Evolutionary conservation across 2,888 invertebrate genomes (phyloP), one percentile per base, ranked within the genome.

Genomic region (Amiota minor): DNA sequence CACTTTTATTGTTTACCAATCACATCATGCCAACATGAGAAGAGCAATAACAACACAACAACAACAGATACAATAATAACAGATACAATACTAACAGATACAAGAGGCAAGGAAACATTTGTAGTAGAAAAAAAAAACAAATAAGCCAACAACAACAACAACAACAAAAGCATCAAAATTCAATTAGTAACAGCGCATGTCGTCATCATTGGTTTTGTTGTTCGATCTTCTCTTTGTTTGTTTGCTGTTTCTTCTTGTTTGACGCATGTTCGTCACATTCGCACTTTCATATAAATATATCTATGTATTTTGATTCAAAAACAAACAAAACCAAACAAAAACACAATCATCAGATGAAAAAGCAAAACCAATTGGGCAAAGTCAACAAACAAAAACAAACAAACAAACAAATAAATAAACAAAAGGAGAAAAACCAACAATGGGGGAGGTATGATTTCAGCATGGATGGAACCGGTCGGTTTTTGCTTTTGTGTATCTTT

Each of bases 181-280:
- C 81, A 85, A 87, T 87, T 86, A 83, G 69, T 20, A 59, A 53
- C 35, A 79, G 47, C 35, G 80, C 82, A 81, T 62, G 64, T 35
- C 35, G 35, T 35, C 35, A 35, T 35, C 61, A 23, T 68, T 59
- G 47, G 20, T 64, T n/a, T 53, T 56, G 18, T 9, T 50, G 64
- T 23, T 53, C 23, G 50, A 12, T 11, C 9, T 50, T 49, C 85
- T 79, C 81, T 87, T 87, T 87, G 87, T 88, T 83, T 88, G 88
- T 87, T 84, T 86, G 88, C 88, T 88, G 88, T 88, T 18, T 20
- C 77, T 14, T 9, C 49, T 20, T 70, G 73, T 76, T 80, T 82
- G 83, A 85, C 84, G 81, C 85, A 82, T 83, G 85, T 84, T 81
- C 85, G 84, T 85, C 85, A 83, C 84, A 82, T 69, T 76, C 72